Evolutionary conservation across 2,888 invertebrate genomes (phyloP), one percentile per base, ranked within the genome.

Genomic region (Idaea biselata): DNA sequence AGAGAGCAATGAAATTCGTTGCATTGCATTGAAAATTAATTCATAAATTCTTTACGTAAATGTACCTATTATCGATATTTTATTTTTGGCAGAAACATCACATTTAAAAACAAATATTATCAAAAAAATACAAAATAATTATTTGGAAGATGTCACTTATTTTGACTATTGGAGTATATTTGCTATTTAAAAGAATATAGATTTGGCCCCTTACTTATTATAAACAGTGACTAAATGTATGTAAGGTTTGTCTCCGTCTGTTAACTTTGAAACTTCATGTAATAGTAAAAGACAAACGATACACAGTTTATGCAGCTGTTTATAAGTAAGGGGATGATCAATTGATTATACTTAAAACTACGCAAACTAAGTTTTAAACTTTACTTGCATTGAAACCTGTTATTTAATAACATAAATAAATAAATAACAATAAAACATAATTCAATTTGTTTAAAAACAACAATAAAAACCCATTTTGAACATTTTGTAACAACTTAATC

Each of bases 71-170:
- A 61, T 55, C 55, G 59, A 59, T 59, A 60, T 63, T n/a, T n/a
- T n/a, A 58, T 70, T 65, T 70, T 69, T 68, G 67, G 65, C 61
- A 64, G 64, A 69, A 59, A 32, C 61, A 68, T 72, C 66, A 68
- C 60, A 64, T 67, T 59, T 44, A 65, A 60, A 59, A 58, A 58
- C 18, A 54, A 54, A 61, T 58, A 55, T 57, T n/a, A n/a, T n/a
- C n/a, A 61, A 17, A 62, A 18, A 60, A 59, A 33, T 61, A 53
- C 11, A 59, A 65, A 14, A 44, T 44, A 44, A 57, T 16, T 44
- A 58, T 17, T 14, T 44, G 44, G 44, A 44, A 7, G 44, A 44
- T 44, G 44, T 44, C 11, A 44, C 44, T 44, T 44, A 44, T 14
- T 44, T 44, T 44, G 14, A 44, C 44, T 44, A 44, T 44, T 44